Conservation (phyloP, 1,140 invertebrate genomes). For the Diachasmimorpha longicaudata region DNA sequence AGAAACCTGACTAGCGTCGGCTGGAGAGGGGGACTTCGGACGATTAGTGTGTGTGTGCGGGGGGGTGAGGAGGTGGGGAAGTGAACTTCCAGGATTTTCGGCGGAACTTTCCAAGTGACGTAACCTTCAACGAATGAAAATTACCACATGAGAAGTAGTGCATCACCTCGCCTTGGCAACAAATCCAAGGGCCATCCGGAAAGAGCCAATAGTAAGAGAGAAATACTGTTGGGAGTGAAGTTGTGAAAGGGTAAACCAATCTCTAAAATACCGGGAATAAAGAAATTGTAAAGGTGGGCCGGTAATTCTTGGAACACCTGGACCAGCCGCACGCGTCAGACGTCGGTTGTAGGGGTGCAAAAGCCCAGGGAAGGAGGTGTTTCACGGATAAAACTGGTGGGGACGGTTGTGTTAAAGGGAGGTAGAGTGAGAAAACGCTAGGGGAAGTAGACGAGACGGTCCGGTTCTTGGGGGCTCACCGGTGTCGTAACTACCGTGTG, state of each 20-base stretch:
- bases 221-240: not conserved
- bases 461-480: not conserved
- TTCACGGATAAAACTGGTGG: not conserved
- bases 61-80: no score
- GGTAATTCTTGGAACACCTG: conserved; percentile 22
- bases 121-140: not conserved
- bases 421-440: conserved; percentile 12
- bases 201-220: not conserved
- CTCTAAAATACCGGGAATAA: not conserved
- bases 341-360: conserved; percentile 23
- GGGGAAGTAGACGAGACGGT: not conserved
- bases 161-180: not conserved
- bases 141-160: not conserved
- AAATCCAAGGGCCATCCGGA: not conserved
- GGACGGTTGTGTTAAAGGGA: not conserved
- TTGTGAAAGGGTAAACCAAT: not conserved
- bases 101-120: not conserved
- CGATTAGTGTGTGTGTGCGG: not conserved
- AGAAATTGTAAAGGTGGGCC: conserved; percentile 16
- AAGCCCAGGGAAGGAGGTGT: not conserved
- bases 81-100: not conserved
- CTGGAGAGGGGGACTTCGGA: not conserved
- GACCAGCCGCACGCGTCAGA: conserved; percentile 29
- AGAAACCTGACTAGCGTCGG: conserved; percentile 50
- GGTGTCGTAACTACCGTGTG: conserved; percentile 17